Conservation (phyloP, 2,797 vertebrate species). For the Halcyon smyrnensis region DNA sequence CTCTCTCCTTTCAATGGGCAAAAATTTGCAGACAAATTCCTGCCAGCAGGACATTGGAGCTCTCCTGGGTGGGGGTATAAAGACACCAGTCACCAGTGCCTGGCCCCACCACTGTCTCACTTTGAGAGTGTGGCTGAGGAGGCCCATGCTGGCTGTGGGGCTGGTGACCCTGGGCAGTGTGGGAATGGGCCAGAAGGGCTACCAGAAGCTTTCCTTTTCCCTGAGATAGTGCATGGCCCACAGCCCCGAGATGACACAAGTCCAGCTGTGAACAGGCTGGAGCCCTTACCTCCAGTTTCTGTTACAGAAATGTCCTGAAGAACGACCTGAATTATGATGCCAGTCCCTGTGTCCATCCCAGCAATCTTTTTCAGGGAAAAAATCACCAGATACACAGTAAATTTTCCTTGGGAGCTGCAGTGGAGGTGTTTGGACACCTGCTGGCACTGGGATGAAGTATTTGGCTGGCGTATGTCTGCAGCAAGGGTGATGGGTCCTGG, state of each 20-base stretch:
- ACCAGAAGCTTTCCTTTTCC: slow-evolving; percentile 67
- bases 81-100: slow-evolving; percentile 86
- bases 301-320: neutral
- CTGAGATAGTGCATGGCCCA: slow-evolving; percentile 60
- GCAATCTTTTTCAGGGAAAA: neutral
- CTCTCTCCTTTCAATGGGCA: slow-evolving; percentile 79
- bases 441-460: neutral
- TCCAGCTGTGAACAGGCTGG: slow-evolving; percentile 8
- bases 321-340: neutral
- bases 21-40: slow-evolving; percentile 88
- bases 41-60: slow-evolving; percentile 83
- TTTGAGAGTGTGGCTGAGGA: slow-evolving; percentile 71
- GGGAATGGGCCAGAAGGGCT: slow-evolving; percentile 40
- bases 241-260: slow-evolving; percentile 26
- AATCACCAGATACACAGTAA: neutral
- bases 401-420: neutral
- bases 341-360: fast-evolving
- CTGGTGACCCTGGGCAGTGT: neutral
- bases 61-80: slow-evolving; percentile 82
- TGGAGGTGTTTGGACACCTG: neutral
- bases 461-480: neutral
- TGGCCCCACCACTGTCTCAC: slow-evolving; percentile 70
- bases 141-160: slow-evolving; percentile 43
- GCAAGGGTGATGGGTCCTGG: neutral
- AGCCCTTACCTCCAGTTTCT: neutral